phyloP scores from a whole-genome alignment of 2,113 vertebrate genomes.

The Phainopepla nitens region DNA sequence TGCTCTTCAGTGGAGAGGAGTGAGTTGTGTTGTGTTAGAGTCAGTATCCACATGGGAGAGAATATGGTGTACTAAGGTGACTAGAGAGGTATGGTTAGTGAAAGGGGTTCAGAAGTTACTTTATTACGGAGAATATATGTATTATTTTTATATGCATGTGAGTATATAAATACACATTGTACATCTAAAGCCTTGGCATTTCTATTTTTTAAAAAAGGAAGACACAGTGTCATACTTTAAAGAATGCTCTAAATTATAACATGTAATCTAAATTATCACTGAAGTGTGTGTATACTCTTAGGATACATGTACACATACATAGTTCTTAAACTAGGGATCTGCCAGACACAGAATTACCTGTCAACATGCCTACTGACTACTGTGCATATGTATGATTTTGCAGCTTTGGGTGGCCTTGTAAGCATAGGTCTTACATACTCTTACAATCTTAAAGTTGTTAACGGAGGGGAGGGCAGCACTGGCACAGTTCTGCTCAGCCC shows the following conservation, averaged over 20 bases:
- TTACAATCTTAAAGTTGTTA: background rate
- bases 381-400: background rate
- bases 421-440: background rate
- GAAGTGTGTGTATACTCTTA: background rate
- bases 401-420: background rate
- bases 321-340: background rate
- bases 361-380: background rate
- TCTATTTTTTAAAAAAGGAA: background rate
- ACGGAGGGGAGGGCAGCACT: background rate
- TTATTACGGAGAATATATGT: background rate
- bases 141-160: background rate
- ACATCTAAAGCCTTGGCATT: background rate
- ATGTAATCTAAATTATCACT: background rate
- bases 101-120: background rate
- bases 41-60: background rate
- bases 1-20: background rate
- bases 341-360: background rate
- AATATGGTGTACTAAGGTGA: background rate
- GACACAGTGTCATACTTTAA: background rate
- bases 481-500: background rate
- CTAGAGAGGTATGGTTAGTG: background rate
- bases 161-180: background rate
- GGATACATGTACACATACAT: background rate
- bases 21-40: background rate
- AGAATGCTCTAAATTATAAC: background rate